These are phyloP conservation scores for Macquaria australasica DNA, from an alignment of 2,113 vertebrate genomes.

Conservation along the genomic window DNA sequence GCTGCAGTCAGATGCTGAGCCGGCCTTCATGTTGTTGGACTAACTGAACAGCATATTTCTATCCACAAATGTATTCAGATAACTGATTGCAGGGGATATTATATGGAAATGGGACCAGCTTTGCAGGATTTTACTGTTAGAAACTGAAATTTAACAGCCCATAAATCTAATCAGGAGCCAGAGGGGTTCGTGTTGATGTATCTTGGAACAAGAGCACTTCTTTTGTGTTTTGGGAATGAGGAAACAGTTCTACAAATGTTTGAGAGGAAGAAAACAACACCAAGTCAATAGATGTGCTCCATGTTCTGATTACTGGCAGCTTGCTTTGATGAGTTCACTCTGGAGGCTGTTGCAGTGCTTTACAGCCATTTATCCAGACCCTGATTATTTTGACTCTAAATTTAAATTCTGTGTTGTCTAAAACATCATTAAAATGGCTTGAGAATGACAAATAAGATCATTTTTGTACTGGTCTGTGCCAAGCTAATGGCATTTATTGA, in stretches of 20 bases:
- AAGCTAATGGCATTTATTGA: background rate
- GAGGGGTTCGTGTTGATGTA: background rate
- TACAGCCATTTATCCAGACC: background rate
- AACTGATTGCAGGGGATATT: background rate
- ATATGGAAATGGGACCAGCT: background rate
- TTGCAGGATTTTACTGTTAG: background rate
- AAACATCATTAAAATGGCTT: background rate
- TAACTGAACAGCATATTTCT: background rate
- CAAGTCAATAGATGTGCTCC: background rate
- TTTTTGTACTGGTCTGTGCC: background rate
- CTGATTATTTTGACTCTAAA: background rate
- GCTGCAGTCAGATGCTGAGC: too few species aligned
- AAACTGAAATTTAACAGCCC: background rate
- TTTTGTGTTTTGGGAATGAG: constrained; percentile 9
- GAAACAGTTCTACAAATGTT: background rate
- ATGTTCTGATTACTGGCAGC: background rate
- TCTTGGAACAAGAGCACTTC: background rate
- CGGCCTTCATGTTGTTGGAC: too few species aligned
- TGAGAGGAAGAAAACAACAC: background rate
- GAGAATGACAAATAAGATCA: background rate
- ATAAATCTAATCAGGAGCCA: background rate
- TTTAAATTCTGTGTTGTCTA: background rate
- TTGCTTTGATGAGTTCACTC: background rate
- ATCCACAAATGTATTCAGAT: background rate
- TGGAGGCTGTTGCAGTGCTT: background rate